Percentiles rank a stretch among this genome's conserved stretches.
phyloP scores from a whole-genome alignment of 2,888 invertebrate genomes.

The Arrhopalites spinosus region DNA sequence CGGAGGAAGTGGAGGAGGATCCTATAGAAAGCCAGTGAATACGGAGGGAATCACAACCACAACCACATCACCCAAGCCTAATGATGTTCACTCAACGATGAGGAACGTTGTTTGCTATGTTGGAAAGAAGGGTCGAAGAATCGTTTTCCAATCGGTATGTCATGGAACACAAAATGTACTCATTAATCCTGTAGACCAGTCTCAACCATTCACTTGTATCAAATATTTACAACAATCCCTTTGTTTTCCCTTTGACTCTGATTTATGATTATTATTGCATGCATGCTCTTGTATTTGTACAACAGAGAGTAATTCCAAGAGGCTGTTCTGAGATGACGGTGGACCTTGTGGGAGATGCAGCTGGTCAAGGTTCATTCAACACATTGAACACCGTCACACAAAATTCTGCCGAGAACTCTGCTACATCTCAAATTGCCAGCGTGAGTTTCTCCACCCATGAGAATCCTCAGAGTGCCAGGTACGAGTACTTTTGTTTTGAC shows the following conservation, averaged over 20 bases:
- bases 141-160: conserved; percentile 54
- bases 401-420: conserved; percentile 55
- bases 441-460: conserved; percentile 54
- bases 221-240: no score
- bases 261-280: no score
- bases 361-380: conserved; percentile 39
- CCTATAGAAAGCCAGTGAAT: conserved; percentile 46
- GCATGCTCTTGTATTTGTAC: background rate
- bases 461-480: conserved; percentile 52
- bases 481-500: no score
- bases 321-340: conserved; percentile 55
- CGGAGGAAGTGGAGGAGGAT: no score
- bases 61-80: conserved; percentile 43
- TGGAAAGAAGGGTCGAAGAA: conserved; percentile 55
- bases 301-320: conserved; percentile 54
- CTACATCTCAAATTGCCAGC: conserved; percentile 55
- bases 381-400: conserved; percentile 53
- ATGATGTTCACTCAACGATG: conserved; percentile 48
- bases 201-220: no score
- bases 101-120: conserved; percentile 56
- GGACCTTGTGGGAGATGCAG: conserved; percentile 47
- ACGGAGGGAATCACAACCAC: conserved; percentile 46
- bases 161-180: no score
- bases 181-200: no score
- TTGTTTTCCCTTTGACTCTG: background rate